Conservation (phyloP, 2,888 invertebrate genomes). For the Melangyna quadrimaculata region DNA sequence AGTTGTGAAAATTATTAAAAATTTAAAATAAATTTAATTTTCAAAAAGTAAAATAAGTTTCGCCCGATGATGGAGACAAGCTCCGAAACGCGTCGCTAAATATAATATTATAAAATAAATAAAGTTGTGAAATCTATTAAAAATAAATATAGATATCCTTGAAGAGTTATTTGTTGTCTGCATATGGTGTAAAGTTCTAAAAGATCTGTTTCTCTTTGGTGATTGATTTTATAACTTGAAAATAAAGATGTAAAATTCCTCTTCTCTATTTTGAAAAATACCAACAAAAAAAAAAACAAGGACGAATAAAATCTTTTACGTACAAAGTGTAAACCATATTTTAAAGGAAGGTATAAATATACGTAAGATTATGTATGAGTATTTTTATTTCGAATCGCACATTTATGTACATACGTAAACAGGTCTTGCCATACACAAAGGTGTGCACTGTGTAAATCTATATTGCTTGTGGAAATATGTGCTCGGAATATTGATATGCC, state of each 20-base stretch:
- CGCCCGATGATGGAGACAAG: too few relatives aligned
- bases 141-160: neutral
- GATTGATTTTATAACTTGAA: neutral
- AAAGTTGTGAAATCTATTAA: too few relatives aligned
- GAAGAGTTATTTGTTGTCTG: neutral
- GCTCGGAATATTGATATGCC: conserved; percentile 27
- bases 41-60: too few relatives aligned
- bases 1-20: too few relatives aligned
- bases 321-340: neutral
- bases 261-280: neutral
- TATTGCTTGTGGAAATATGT: neutral
- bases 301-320: neutral
- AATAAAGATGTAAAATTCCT: neutral
- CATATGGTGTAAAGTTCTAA: neutral
- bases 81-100: too few relatives aligned
- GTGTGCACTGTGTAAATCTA: conserved; percentile 2
- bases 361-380: neutral
- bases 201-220: neutral
- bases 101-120: too few relatives aligned
- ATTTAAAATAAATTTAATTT: too few relatives aligned
- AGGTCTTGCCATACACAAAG: neutral
- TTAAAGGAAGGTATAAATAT: neutral
- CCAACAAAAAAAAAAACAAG: neutral
- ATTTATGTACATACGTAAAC: neutral
- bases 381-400: neutral